Evolutionary conservation across 2,888 invertebrate species (phyloP).

Genomic region (Polydesmus complanatus): DNA sequence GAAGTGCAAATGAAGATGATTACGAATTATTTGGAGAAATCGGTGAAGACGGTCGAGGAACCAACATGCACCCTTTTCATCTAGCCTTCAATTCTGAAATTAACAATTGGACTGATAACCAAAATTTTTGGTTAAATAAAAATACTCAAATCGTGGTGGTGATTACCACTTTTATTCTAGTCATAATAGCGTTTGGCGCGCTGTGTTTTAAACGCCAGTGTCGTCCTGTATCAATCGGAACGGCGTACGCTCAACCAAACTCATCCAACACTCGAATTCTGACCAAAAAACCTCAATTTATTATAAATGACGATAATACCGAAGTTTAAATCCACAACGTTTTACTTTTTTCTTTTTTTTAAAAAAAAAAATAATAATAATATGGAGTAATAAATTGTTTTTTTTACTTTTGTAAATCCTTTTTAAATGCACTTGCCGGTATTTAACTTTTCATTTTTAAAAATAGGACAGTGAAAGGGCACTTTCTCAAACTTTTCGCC

Average conservation of each 20-base stretch:
- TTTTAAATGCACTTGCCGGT: too few species aligned
- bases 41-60: conserved; percentile 19
- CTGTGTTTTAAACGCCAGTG: background rate
- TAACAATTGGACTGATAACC: background rate
- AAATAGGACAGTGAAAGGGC: too few species aligned
- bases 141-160: background rate
- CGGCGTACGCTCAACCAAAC: background rate
- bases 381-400: background rate
- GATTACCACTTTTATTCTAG: background rate
- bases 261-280: background rate
- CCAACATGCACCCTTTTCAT: conserved; percentile 21
- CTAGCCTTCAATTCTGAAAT: conserved; percentile 15
- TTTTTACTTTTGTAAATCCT: background rate
- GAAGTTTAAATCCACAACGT: background rate
- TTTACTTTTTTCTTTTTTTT: background rate
- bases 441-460: too few species aligned
- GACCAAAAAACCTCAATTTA: background rate
- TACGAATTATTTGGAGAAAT: conserved; percentile 5
- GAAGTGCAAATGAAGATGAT: conserved; percentile 1
- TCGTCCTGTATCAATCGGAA: background rate
- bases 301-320: background rate
- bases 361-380: background rate
- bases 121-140: background rate
- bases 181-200: background rate
- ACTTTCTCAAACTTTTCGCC: too few species aligned